These are phyloP conservation scores for Calameuta filiformis DNA, from an alignment of 2,888 invertebrate genomes.

Conservation along the genomic window DNA sequence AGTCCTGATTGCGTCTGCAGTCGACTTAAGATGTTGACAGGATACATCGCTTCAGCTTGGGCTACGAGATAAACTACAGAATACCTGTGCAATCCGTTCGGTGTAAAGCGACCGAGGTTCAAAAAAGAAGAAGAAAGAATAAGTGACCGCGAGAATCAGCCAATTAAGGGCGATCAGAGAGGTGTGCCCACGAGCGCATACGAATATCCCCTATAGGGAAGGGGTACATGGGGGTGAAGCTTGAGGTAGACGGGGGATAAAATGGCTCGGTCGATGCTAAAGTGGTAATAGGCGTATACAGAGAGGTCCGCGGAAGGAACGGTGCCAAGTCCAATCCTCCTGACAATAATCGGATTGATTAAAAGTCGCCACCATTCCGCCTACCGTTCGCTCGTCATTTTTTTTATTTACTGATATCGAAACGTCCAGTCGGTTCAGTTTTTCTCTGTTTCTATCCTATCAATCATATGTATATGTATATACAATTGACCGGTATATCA, in stretches of 20 bases:
- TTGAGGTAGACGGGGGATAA: conserved; percentile 17
- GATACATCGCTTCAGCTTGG: too few relatives aligned
- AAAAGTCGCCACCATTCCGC: conserved; percentile 45
- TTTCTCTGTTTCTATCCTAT: not conserved
- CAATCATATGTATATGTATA: not conserved
- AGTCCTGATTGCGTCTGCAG: too few relatives aligned
- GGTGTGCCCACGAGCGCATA: conserved; percentile 4
- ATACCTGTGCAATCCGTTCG: too few relatives aligned
- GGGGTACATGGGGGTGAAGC: conserved; percentile 1
- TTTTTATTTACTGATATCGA: not conserved
- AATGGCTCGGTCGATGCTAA: conserved; percentile 21
- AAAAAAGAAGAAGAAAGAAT: conserved; percentile 11
- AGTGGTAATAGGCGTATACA: conserved; percentile 35
- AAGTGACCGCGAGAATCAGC: conserved; percentile 30
- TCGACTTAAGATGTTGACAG: too few relatives aligned
- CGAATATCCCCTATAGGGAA: conserved; percentile 16
- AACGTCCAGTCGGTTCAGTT: not conserved
- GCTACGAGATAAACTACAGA: too few relatives aligned
- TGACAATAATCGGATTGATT: conserved; percentile 55
- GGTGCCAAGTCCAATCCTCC: conserved; percentile 46
- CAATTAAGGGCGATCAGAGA: conserved; percentile 46
- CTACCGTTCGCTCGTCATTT: not conserved
- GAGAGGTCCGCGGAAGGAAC: conserved; percentile 29
- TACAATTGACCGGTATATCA: too few relatives aligned
- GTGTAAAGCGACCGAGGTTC: not conserved